Evolutionary conservation across 1,140 invertebrate genomes (phyloP).

Genomic region (Euwallacea similis): DNA sequence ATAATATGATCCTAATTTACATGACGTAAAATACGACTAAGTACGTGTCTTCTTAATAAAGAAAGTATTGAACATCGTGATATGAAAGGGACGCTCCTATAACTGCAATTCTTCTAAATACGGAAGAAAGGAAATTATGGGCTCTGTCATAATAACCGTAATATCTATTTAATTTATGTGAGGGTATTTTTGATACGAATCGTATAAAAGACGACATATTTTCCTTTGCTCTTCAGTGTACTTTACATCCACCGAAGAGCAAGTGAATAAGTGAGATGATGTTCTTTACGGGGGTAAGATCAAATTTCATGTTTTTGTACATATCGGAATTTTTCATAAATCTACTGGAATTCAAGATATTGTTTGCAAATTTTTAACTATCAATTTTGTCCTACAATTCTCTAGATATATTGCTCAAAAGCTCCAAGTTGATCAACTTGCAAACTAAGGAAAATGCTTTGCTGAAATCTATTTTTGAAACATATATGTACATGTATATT

Average conservation of each 20-base stretch:
- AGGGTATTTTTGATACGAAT: constrained; percentile 3
- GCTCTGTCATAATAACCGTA: constrained; percentile 35
- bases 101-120: constrained; percentile 32
- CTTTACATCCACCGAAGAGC: constrained; percentile 25
- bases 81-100: constrained; percentile 26
- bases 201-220: constrained; percentile 30
- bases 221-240: constrained; percentile 27
- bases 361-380: background rate
- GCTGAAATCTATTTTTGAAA: no score
- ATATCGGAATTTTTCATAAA: background rate
- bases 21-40: no score
- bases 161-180: constrained; percentile 32
- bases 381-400: no score
- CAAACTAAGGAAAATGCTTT: no score
- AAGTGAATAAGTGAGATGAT: constrained; percentile 27
- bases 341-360: background rate
- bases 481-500: no score
- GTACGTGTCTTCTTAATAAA: background rate
- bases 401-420: no score
- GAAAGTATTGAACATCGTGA: constrained; percentile 19
- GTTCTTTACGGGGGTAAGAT: constrained; percentile 34
- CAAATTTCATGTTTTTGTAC: background rate
- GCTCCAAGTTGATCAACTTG: no score
- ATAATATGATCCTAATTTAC: no score
- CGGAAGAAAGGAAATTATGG: constrained; percentile 37